phyloP scores from a whole-genome alignment of 1,140 invertebrate genomes.

The Elymnias hypermnestra region DNA sequence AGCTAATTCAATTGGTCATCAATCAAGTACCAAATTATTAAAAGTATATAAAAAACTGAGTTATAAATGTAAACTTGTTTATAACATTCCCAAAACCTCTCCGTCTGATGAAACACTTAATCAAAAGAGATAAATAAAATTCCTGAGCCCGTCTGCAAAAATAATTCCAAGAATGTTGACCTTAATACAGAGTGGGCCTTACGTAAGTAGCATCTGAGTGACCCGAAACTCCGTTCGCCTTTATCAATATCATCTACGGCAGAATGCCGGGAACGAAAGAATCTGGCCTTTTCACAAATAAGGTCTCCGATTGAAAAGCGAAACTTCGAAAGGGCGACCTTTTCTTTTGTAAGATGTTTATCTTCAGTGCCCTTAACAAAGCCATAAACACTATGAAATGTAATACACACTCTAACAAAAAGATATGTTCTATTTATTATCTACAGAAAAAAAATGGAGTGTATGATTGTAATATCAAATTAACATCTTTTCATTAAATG shows the following conservation, averaged over 20 bases:
- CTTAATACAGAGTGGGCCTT: slow-evolving; percentile 2
- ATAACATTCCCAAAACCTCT: background rate
- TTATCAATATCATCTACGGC: slow-evolving; percentile 3
- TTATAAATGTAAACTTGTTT: too few relatives aligned
- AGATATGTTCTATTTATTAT: background rate
- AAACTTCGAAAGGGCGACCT: slow-evolving; percentile 2
- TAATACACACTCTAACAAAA: background rate
- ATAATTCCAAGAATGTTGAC: slow-evolving; percentile 3
- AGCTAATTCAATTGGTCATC: too few relatives aligned
- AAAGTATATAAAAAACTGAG: too few relatives aligned
- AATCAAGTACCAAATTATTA: too few relatives aligned
- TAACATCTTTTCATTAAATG: too few relatives aligned
- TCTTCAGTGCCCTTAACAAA: background rate
- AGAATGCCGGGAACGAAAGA: slow-evolving; percentile 1
- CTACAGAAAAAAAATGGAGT: too few relatives aligned
- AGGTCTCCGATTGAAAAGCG: slow-evolving; percentile 2
- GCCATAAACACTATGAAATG: background rate
- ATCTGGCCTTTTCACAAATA: slow-evolving; percentile 4
- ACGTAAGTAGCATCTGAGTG: slow-evolving; percentile 1
- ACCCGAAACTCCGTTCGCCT: background rate
- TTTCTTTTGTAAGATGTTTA: slow-evolving; percentile 2
- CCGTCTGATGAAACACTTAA: background rate
- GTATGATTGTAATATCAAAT: too few relatives aligned
- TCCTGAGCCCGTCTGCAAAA: background rate
- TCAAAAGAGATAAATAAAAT: slow-evolving; percentile 1